A percentile compares a stretch with the other conserved stretches of the same genome.
phyloP scores from a whole-genome alignment of 2,113 vertebrate species.

The Panthera uncia region DNA sequence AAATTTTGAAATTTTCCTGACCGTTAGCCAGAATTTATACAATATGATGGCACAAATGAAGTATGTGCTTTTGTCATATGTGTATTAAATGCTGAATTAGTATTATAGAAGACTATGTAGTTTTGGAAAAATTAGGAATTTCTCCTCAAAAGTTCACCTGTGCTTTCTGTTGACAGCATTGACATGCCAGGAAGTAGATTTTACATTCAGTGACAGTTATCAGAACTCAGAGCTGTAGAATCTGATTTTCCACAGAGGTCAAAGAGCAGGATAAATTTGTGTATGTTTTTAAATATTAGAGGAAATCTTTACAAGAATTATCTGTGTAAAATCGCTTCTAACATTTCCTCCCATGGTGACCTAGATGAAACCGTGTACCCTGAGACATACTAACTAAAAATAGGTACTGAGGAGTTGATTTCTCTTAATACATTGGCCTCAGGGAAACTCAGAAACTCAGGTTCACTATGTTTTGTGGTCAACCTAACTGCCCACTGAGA shows the following conservation, averaged over 20 bases:
- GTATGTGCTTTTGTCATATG: not conserved
- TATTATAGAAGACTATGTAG: not conserved
- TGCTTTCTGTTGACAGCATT: not conserved
- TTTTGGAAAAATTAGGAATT: too few relatives aligned
- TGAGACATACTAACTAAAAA: not conserved
- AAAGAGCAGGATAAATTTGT: not conserved
- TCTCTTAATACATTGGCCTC: not conserved
- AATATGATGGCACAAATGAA: not conserved
- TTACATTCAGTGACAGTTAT: not conserved
- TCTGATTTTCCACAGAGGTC: not conserved
- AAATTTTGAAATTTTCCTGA: not conserved
- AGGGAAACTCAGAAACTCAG: not conserved
- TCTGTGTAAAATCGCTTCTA: not conserved
- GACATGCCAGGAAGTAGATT: not conserved
- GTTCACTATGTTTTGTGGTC: not conserved
- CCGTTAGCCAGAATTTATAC: not conserved
- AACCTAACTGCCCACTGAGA: not conserved
- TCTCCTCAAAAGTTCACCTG: not conserved
- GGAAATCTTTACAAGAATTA: not conserved
- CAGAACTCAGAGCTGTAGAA: not conserved
- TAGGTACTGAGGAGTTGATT: not conserved
- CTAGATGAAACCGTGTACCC: not conserved
- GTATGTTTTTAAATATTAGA: not conserved
- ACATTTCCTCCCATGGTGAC: not conserved
- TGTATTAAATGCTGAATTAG: not conserved